Evolutionary conservation across 1,140 invertebrate species (phyloP).

Genomic region (Pomacea maculata): DNA sequence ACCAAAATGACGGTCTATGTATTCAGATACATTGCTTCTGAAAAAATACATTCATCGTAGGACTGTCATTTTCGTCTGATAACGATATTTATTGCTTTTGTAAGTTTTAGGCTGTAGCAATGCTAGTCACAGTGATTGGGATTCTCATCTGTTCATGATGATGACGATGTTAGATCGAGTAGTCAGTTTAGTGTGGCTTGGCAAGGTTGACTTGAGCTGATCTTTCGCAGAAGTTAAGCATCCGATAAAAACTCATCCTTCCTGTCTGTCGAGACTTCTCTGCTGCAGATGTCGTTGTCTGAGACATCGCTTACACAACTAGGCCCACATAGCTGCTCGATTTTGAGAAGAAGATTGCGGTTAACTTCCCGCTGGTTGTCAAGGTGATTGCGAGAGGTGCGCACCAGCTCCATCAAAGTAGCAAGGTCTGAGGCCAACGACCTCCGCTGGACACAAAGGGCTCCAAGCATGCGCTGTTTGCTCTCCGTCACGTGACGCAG

Average conservation of each 20-base stretch:
- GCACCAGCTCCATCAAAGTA: slow-evolving; percentile 9
- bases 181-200: too few species aligned
- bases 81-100: too few species aligned
- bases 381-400: slow-evolving; percentile 2
- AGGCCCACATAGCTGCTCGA: slow-evolving; percentile 1
- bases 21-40: too few species aligned
- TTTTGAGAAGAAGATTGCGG: slow-evolving; percentile 4
- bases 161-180: too few species aligned
- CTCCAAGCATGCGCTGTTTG: not conserved
- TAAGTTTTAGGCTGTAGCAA: too few species aligned
- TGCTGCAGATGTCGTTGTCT: slow-evolving; percentile 3
- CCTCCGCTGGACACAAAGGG: not conserved
- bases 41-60: too few species aligned
- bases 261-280: slow-evolving; percentile 3
- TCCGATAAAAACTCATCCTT: not conserved
- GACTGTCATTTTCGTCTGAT: too few species aligned
- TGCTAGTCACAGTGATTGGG: too few species aligned
- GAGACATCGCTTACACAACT: not conserved
- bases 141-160: too few species aligned
- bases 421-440: slow-evolving; percentile 7
- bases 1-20: too few species aligned
- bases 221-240: not conserved
- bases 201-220: too few species aligned
- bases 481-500: not conserved
- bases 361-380: slow-evolving; percentile 12